Conservation (phyloP, 30 jellyfish, hydroid and myxozoan species). For the Turritopsis rubra region DNA sequence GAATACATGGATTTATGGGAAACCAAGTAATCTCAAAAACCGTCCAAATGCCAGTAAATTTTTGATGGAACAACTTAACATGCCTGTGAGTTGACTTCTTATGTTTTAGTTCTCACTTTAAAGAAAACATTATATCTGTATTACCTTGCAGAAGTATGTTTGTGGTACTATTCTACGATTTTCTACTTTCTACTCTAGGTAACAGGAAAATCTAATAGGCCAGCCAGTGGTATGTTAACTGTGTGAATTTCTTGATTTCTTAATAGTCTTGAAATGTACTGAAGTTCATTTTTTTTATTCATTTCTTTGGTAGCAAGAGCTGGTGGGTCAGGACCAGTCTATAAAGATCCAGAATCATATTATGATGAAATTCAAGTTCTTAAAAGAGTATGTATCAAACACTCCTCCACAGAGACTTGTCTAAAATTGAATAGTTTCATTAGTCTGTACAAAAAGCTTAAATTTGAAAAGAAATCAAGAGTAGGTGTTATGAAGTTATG, state of each 20-base stretch:
- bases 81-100: not conserved
- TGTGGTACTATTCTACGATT: not conserved
- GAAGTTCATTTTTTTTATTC: not conserved
- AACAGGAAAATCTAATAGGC: constrained; percentile 6
- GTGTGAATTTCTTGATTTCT: not conserved
- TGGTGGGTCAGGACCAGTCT: constrained; percentile 88
- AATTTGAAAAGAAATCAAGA: too few species aligned
- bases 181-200: not conserved
- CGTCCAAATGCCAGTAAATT: constrained; percentile 1
- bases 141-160: too few species aligned
- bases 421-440: not conserved
- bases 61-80: constrained; percentile 9
- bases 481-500: too few species aligned
- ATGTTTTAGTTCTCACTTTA: not conserved
- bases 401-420: not conserved
- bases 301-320: constrained; percentile 41
- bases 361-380: constrained; percentile 80
- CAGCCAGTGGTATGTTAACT: constrained; percentile 16
- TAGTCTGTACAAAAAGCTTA: too few species aligned
- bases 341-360: constrained; percentile 84
- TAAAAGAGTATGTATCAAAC: constrained; percentile 52
- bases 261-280: not conserved
- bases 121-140: too few species aligned
- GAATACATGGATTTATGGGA: constrained; percentile 65
- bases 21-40: constrained; percentile 14